phyloP scores from a whole-genome alignment of 2,888 invertebrate genomes.

The Leuctra nigra region DNA sequence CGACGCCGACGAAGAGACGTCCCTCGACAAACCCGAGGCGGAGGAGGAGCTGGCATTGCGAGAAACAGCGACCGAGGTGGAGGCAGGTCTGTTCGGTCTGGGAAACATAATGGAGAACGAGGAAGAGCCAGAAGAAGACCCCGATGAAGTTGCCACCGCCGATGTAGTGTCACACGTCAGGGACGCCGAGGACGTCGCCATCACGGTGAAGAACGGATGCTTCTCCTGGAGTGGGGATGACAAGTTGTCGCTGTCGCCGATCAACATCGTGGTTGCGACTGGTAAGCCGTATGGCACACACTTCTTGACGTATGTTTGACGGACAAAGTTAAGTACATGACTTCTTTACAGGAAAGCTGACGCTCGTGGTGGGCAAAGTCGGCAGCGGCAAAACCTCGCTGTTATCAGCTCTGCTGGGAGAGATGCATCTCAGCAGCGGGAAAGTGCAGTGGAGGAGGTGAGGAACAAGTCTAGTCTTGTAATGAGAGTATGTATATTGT shows the following conservation, averaged over 20 bases:
- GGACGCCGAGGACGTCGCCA: slow-evolving; percentile 28
- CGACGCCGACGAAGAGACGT: background rate
- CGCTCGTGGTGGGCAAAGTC: slow-evolving; percentile 70
- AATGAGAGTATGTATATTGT: no score
- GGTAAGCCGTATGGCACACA: background rate
- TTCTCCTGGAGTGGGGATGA: slow-evolving; percentile 45
- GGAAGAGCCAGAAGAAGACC: slow-evolving; percentile 31
- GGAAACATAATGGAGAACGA: slow-evolving; percentile 27
- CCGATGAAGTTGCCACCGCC: slow-evolving; percentile 31
- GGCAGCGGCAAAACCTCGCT: slow-evolving; percentile 78
- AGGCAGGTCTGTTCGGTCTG: slow-evolving; percentile 5
- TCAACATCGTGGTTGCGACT: slow-evolving; percentile 10
- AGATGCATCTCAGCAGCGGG: slow-evolving; percentile 64
- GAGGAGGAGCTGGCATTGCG: background rate
- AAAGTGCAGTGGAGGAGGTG: slow-evolving; percentile 58
- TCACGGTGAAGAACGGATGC: slow-evolving; percentile 34
- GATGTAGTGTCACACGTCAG: slow-evolving; percentile 38
- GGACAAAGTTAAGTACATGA: no score
- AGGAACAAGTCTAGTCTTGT: slow-evolving; percentile 33
- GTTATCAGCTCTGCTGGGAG: slow-evolving; percentile 68
- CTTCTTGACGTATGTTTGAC: no score
- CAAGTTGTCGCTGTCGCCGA: slow-evolving; percentile 24
- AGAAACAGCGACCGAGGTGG: background rate
- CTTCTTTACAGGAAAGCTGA: slow-evolving; percentile 51
- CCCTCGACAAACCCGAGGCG: background rate